A percentile compares a stretch with the other conserved stretches of the same genome.
These are phyloP conservation scores for Tachysurus vachellii DNA, from an alignment of 2,113 vertebrate species.

Conservation along the genomic window DNA sequence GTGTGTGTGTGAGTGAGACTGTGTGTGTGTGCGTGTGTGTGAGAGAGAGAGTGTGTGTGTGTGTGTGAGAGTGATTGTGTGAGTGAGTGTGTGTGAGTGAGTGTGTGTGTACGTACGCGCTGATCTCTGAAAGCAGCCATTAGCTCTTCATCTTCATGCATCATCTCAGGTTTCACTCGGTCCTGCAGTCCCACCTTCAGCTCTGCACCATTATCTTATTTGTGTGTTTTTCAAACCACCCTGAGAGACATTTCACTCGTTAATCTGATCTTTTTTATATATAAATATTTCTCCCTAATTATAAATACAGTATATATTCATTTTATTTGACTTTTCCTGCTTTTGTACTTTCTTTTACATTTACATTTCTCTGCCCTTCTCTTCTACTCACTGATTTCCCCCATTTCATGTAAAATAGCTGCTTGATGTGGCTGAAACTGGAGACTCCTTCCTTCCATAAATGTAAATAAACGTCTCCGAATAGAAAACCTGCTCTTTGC, in stretches of 20 bases:
- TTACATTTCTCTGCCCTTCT: not conserved
- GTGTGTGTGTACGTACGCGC: not conserved
- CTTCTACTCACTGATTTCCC: not conserved
- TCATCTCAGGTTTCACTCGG: not conserved
- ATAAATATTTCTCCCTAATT: not conserved
- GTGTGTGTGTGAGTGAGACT: not conserved
- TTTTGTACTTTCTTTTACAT: not conserved
- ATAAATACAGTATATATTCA: no score
- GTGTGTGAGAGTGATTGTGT: not conserved
- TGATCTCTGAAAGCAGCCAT: not conserved
- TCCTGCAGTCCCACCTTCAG: not conserved
- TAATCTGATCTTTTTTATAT: no score
- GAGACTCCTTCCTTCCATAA: not conserved
- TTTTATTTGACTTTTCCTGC: no score
- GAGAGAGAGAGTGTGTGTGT: slow-evolving; percentile 64
- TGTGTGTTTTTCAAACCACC: not conserved
- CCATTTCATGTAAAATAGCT: no score
- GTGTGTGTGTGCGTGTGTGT: no score
- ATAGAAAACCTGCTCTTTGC: not conserved
- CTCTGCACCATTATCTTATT: not conserved
- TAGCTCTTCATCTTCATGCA: not conserved
- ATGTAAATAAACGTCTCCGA: no score
- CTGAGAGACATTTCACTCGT: no score
- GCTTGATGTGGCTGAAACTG: not conserved
- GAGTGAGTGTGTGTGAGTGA: no score